These are phyloP conservation scores for Spea bombifrons DNA, from an alignment of 2,113 vertebrate species.

Conservation along the genomic window DNA sequence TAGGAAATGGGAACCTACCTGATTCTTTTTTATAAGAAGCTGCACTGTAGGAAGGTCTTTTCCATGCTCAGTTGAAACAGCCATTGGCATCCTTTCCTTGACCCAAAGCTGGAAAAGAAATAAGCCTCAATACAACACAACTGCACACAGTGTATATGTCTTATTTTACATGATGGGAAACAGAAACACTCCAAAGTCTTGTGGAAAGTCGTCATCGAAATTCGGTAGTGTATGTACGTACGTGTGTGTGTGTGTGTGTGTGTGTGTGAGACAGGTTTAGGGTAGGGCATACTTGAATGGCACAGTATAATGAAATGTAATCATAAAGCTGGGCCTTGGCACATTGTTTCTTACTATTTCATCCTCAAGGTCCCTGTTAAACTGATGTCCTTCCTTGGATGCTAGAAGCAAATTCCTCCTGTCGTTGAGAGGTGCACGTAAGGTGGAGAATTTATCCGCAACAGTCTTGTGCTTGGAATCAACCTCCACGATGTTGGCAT, in stretches of 20 bases:
- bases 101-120: conserved; percentile 77
- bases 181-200: too few relatives aligned
- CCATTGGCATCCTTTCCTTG: conserved; percentile 83
- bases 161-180: too few relatives aligned
- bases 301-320: too few relatives aligned
- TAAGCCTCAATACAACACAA: too few relatives aligned
- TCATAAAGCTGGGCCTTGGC: not conserved
- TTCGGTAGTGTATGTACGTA: not conserved
- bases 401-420: conserved; percentile 73
- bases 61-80: conserved; percentile 84
- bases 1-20: conserved; percentile 63
- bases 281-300: too few relatives aligned
- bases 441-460: conserved; percentile 71
- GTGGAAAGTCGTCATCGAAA: too few relatives aligned
- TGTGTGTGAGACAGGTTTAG: too few relatives aligned
- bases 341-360: conserved; percentile 76
- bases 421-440: conserved; percentile 75
- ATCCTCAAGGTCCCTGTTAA: conserved; percentile 87
- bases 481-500: conserved; percentile 75
- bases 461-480: conserved; percentile 75
- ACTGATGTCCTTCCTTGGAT: conserved; percentile 88
- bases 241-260: not conserved
- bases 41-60: conserved; percentile 89
- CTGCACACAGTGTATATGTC: too few relatives aligned
- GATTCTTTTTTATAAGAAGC: conserved; percentile 90